Base-by-base conservation (phyloP, 1,140 invertebrate species). In the Papilio polyxenes region DNA sequence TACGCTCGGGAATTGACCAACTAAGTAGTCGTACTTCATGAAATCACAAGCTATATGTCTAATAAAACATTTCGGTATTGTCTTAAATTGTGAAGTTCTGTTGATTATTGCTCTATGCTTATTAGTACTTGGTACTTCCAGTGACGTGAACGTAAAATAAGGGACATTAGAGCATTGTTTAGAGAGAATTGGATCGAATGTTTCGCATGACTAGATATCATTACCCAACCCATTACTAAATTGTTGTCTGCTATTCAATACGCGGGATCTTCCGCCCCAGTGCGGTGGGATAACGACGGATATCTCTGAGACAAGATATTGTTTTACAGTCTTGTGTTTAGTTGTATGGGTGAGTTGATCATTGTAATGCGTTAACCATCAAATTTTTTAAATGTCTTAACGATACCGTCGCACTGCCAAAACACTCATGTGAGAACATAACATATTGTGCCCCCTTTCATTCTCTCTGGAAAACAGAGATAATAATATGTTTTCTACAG, bases 311-410 rank as follows among this genome's bases (percentile, higher is more conserved):
- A 5, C 31, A 72, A 72, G 65, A 37, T 72, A 72, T 48, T 77
- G 44, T 77, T 80, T 87, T 86, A 85, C 86, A 86, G 84, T 87
- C 83, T 80, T 82, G 81, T 82, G 83, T 85, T 80, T 82, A 83
- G 62, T 85, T 87, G 84, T 87, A 92, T 92, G 91, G 90, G 91
- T 89, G 87, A 90, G 89, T 90, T 85, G 69, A 74, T 84, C 77
- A 81, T 53, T 31, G 69, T 82, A 53, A 81, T 75, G 53, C 15
- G 77, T 76, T 75, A 40, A 75, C n/a, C 51, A 20, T 10, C n/a
- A 48, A 23, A 49, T 75, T 3, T 17, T 51, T 51, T 49, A 6
- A 20, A 53, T 37, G 5, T 3, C 31, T 72, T 65, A 65, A 1
- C 15, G 1, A 15, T 17, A 53, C 17, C n/a, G 56, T 20, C 3